Evolutionary conservation across 2,113 vertebrate species (phyloP), one percentile per base, ranked within the genome.

Genomic region (Petrocephalus zakoni): DNA sequence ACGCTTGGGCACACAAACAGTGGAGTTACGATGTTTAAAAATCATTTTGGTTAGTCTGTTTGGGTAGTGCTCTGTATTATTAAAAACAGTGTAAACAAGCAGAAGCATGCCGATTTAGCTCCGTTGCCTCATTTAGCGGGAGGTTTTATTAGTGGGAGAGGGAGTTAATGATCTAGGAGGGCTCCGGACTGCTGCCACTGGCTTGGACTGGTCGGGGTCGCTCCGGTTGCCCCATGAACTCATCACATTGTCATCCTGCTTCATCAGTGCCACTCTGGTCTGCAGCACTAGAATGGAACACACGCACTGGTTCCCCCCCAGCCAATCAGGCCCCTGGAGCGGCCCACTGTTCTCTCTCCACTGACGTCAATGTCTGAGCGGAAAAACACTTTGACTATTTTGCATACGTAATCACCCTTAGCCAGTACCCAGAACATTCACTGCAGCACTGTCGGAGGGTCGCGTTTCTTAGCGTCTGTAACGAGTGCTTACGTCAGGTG

Each of bases 141-240:
- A 61, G 21, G 61, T 34, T 51, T 87, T 19, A n/a, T 56, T 49
- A 42, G 42, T 47, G 9, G 84, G 13, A 55, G 84, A 85, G 84
- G 84, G 55, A 72, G 56, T 68, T 87, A 87, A 82, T n/a, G 51
- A 58, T 25, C 34, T 56, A 10, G 15, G 87, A 82, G 46, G 17
- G 13, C 34, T 25, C 86, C n/a, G 53, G 11, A 87, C 37, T 29
- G 51, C 37, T 46, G 47, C 19, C 29, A 25, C 87, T 42, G 87
- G 51, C 87, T 88, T 13, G 53, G 55, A 88, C 88, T n/a, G 53
- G 88, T 64, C 55, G 4, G 21, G 87, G 49, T 52, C 46, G n/a
- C 46, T 34, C 47, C 10, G 49, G 34, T 51, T 25, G 87, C 55
- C 55, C 56, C 34, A 68, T 82, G 87, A 88, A 75, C 87, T 82